Percentiles rank a stretch among this genome's conserved stretches.
These are phyloP conservation scores for Chromoteleia sp. DNA, from an alignment of 2,888 invertebrate genomes.

Conservation along the genomic window DNA sequence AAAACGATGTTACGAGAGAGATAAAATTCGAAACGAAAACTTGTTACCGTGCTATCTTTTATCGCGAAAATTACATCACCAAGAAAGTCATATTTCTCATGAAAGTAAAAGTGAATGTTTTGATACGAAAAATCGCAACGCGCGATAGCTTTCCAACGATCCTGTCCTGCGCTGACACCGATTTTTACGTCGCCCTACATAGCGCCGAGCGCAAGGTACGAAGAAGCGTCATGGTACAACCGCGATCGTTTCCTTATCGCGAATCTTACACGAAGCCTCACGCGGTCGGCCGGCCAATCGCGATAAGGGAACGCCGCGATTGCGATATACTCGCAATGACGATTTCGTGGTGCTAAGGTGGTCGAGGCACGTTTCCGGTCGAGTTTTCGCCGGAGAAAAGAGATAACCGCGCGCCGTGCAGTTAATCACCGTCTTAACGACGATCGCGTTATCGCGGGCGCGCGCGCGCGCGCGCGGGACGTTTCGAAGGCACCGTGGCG, in stretches of 20 bases:
- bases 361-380: constrained; percentile 66
- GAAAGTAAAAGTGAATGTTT: constrained; percentile 55
- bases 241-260: constrained; percentile 64
- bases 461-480: constrained; percentile 12
- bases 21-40: constrained; percentile 43
- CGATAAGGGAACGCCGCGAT: constrained; percentile 62
- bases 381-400: constrained; percentile 61
- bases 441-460: constrained; percentile 54
- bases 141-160: constrained; percentile 37
- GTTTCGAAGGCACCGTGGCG: constrained; percentile 8
- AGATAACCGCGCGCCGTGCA: constrained; percentile 52
- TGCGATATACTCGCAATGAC: constrained; percentile 69
- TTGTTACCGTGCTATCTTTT: constrained; percentile 52
- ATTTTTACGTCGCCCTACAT: constrained; percentile 55
- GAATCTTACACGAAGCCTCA: constrained; percentile 67
- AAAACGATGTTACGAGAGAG: constrained; percentile 39
- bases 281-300: constrained; percentile 64
- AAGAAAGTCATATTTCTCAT: constrained; percentile 60
- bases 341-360: constrained; percentile 58
- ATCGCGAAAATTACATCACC: constrained; percentile 59
- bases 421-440: constrained; percentile 77
- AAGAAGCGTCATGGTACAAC: constrained; percentile 68
- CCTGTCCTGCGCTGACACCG: constrained; percentile 13
- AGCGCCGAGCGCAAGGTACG: constrained; percentile 46
- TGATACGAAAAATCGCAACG: constrained; percentile 36